Conservation (phyloP, 2,888 invertebrate species). For the Oxycera nigricornis region DNA sequence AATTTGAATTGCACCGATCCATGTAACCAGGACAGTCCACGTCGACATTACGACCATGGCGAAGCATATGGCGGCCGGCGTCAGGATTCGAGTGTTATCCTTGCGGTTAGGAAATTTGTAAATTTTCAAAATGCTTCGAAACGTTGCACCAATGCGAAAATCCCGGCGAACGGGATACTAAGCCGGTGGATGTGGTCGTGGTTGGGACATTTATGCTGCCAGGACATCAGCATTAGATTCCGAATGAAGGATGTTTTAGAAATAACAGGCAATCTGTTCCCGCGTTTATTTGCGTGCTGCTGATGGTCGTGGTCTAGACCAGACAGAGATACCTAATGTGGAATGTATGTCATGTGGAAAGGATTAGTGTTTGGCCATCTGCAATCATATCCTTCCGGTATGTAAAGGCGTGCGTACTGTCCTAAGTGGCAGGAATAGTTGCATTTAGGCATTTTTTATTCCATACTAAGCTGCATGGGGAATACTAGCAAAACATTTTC, state of each 20-base stretch:
- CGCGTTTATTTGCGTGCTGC: neutral
- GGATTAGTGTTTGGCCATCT: slow-evolving; percentile 17
- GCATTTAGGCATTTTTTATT: too few species aligned
- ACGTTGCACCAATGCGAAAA: neutral
- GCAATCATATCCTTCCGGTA: neutral
- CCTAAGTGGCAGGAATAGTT: too few species aligned
- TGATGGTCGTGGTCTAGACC: slow-evolving; percentile 1
- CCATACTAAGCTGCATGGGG: too few species aligned
- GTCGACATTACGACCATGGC: neutral
- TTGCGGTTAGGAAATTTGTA: slow-evolving; percentile 34
- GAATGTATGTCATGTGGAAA: neutral
- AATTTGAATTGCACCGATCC: slow-evolving; percentile 24
- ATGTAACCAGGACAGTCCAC: neutral
- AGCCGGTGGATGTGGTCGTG: slow-evolving; percentile 2
- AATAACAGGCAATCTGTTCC: neutral
- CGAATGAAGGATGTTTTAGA: neutral
- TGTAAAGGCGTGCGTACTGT: too few species aligned
- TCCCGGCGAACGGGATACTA: neutral
- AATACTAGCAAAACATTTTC: too few species aligned
- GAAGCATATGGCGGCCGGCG: slow-evolving; percentile 4
- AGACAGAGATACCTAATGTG: neutral
- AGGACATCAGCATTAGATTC: neutral
- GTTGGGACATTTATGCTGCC: neutral
- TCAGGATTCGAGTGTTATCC: slow-evolving; percentile 30
- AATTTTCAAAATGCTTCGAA: slow-evolving; percentile 23